Conservation (phyloP, 2,888 invertebrate species). For the Tanypteryx hageni region DNA sequence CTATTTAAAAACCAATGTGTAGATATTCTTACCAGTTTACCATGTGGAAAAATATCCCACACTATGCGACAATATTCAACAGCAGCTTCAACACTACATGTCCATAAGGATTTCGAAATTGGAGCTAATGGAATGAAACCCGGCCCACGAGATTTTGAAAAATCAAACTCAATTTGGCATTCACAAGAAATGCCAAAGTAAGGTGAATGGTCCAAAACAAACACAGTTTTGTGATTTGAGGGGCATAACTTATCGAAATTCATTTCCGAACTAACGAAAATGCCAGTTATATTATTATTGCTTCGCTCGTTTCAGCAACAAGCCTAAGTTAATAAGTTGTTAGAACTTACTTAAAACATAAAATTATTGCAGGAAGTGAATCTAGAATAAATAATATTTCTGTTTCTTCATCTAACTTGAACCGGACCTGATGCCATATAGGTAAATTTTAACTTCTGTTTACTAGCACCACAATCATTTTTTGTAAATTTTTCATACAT, state of each 20-base stretch:
- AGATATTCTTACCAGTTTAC: slow-evolving; percentile 83
- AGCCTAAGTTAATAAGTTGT: neutral
- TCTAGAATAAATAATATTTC: neutral
- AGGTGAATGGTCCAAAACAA: slow-evolving; percentile 95
- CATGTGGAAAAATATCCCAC: slow-evolving; percentile 96
- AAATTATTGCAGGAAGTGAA: neutral
- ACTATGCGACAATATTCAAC: slow-evolving; percentile 97
- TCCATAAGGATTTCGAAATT: slow-evolving; percentile 96
- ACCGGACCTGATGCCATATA: too few relatives aligned
- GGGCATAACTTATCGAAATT: slow-evolving; percentile 79
- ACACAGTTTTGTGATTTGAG: slow-evolving; percentile 95
- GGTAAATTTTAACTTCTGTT: too few relatives aligned
- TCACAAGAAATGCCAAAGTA: slow-evolving; percentile 92
- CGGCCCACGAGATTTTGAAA: slow-evolving; percentile 82
- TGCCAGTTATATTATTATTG: neutral
- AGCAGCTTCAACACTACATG: slow-evolving; percentile 95
- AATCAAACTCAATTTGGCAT: slow-evolving; percentile 89
- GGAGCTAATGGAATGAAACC: slow-evolving; percentile 88
- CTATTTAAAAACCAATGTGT: slow-evolving; percentile 4
- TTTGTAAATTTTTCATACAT: too few relatives aligned
- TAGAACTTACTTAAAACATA: neutral
- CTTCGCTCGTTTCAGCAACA: too few relatives aligned
- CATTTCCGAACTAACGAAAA: neutral
- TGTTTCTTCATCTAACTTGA: too few relatives aligned
- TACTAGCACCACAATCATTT: too few relatives aligned